Conservation (phyloP, 92 coral and sea anemone genomes). For the Umimayanthus chanpuru region DNA sequence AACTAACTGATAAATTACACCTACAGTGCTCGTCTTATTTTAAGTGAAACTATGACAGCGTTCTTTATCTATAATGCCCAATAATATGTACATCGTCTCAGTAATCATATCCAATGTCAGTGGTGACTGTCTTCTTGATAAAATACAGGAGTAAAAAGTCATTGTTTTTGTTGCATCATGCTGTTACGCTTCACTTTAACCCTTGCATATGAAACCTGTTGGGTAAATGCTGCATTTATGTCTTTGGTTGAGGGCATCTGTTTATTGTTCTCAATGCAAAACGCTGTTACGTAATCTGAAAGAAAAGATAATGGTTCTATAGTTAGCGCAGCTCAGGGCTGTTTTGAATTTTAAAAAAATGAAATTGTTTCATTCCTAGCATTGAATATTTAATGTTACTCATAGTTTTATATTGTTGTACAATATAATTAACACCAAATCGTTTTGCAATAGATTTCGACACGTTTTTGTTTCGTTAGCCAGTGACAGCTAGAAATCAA, state of each 20-base stretch:
- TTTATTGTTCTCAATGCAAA: constrained; percentile 28
- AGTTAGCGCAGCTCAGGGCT: constrained; percentile 13
- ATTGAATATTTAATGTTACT: neutral
- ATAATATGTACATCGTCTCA: no score
- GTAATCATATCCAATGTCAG: neutral
- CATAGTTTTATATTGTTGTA: neutral
- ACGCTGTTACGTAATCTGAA: constrained; percentile 28
- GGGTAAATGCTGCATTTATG: constrained; percentile 5
- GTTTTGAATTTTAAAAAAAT: neutral
- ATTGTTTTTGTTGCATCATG: neutral
- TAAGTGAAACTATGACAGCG: no score
- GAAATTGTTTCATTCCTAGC: neutral
- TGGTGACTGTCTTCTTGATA: neutral
- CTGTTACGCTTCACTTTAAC: neutral
- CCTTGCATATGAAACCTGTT: constrained; percentile 2
- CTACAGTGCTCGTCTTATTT: no score
- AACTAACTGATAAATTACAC: no score
- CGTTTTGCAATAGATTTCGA: no score
- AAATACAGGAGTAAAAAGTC: neutral
- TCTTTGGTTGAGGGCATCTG: constrained; percentile 14
- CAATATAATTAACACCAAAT: no score
- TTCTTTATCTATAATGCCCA: no score
- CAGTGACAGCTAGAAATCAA: no score
- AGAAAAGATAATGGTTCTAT: constrained; percentile 8
- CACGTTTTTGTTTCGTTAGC: no score